Percentiles rank a stretch among this genome's conserved stretches.
phyloP scores from a whole-genome alignment of 1,140 invertebrate species.

The Calephelis virginiensis region DNA sequence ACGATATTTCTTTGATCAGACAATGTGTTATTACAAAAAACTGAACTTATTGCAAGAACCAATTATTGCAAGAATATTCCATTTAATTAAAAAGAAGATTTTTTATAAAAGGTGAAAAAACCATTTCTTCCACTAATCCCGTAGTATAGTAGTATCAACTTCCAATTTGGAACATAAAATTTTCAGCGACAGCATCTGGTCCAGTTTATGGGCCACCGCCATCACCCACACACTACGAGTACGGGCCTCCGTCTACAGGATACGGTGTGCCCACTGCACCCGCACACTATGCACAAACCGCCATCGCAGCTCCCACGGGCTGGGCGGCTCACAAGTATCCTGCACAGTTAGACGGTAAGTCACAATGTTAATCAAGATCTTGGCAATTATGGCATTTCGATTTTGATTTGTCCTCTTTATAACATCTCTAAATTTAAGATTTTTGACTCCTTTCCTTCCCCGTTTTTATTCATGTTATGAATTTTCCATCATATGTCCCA shows the following conservation, averaged over 20 bases:
- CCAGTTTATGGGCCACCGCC: constrained; percentile 62
- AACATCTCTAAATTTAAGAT: no score
- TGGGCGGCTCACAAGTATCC: constrained; percentile 63
- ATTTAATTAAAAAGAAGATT: no score
- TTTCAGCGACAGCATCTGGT: constrained; percentile 49
- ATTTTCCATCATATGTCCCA: no score
- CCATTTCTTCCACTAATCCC: background rate
- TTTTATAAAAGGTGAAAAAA: background rate
- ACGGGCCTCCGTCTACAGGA: constrained; percentile 45
- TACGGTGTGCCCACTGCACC: constrained; percentile 61
- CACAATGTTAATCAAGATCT: background rate
- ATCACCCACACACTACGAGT: constrained; percentile 42
- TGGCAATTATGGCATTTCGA: no score
- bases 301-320: constrained; percentile 50
- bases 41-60: no score
- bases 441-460: no score
- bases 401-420: no score
- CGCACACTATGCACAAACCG: constrained; percentile 49
- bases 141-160: no score
- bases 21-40: no score
- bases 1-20: no score
- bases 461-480: no score
- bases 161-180: background rate
- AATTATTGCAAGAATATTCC: no score
- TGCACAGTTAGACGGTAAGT: constrained; percentile 61